Evolutionary conservation across 1,140 invertebrate species (phyloP), one percentile per base, ranked within the genome.

Genomic region (Patella vulgata): DNA sequence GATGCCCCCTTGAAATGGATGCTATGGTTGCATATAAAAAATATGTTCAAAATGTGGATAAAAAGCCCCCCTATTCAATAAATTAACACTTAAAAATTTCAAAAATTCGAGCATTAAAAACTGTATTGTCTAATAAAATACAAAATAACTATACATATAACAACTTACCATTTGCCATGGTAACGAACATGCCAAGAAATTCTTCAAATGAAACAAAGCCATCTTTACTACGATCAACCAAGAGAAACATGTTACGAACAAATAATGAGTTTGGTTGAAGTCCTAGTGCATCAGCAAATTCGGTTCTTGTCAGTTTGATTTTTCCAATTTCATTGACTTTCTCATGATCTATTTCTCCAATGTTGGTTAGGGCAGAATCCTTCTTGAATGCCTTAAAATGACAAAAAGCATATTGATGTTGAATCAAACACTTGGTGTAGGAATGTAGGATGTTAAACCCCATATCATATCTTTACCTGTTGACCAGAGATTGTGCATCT

Each of bases 181-280:
- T 85, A 0, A 96, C 91, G 4, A 98, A 95, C 0, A 96, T 97
- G 72, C 98, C 94, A 21, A 99, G 84, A 82, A 99, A 98, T 86
- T 99, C 96, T 85, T 97, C 94, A 81, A 99, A 99, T 14, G 93
- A 96, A 70, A 99, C 96, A 68, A 93, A 87, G 0, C 95, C 94
- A 82, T 97, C 95, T 40, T 93, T 89, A 82, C 98, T 94, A 77
- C 96, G 97, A 81, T 98, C 95, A 0, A 98, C 95, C 73, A 98
- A 95, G 70, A 97, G 96, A 80, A 99, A 99, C 96, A 99, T 98
- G 85, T 97, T 95, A 68, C 95, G 91, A 0, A 99, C 96, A 83
- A 99, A 99, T 8, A 99, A 90, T 36, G 95, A 96, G 77, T 96
- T 94, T 0, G 92, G 86, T 83, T 94, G 94, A 95, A 99, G 98